Evolutionary conservation across 2,888 invertebrate genomes (phyloP), one percentile per base, ranked within the genome.

Genomic region (Shargacucullia verbasci): DNA sequence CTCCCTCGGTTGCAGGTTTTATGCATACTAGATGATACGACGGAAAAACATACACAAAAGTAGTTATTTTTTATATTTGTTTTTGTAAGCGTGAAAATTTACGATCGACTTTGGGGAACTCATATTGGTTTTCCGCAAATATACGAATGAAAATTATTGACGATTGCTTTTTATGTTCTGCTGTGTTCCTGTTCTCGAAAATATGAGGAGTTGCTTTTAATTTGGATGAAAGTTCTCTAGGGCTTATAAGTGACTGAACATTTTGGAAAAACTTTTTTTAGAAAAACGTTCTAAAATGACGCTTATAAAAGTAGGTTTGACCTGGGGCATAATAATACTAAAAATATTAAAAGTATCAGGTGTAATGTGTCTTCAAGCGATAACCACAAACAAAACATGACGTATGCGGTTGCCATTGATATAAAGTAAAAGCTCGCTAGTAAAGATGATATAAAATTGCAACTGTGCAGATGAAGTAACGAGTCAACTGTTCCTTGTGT

Each of bases 11-110:
- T 68, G 67, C 66, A 74, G 70, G 67, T 76, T 81, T 79, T 76
- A 72, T 80, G 80, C 75, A 79, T 79, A 79, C 70, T 73, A 76
- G 73, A 75, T 78, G 73, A 66, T 70, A 70, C 66, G 55, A 56
- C 55, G 58, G 60, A 76, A 76, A 78, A 78, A 78, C 70, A 73
- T 70, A 76, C 76, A 79, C 67, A 74, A 77, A 48, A 69, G 58
- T 67, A 75, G 56, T 77, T 71, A 75, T 68, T 79, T 79, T 78
- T 78, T 77, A 77, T 75, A 68, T 67, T 65, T 73, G 66, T 76
- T 73, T 58, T 63, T 53, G 66, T 73, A 71, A 70, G 73, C 74
- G 74, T 67, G 62, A 77, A 75, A 77, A 75, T 75, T 76, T 76
- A 76, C 64, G 75, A 75, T 65, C 69, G 33, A 65, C 76, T 75